Base-by-base conservation (phyloP, 1,140 invertebrate species). In the Whitmania pigra region DNA sequence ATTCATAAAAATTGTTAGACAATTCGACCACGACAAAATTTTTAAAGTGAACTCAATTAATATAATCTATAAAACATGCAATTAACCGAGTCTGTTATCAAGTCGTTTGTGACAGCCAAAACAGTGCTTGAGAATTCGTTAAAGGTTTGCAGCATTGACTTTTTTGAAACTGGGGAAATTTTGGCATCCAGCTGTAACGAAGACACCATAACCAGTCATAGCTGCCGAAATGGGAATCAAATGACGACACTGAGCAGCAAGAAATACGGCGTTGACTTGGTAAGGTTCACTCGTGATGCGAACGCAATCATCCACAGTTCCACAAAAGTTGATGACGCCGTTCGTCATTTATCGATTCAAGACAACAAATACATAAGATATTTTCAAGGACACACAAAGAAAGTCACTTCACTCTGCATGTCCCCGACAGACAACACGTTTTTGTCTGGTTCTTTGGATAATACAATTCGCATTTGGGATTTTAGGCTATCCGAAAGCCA, bases 191-290 rank as follows among this genome's bases (percentile, higher is more conserved):
- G 94, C 78, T 95, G 93, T 78, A 94, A 99, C 84, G 97, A 99
- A 82, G 97, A 99, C 84, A 95, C 97, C 82, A 99, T 99, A 77
- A 92, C 97, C 25, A 97, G 99, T 74, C 99, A 99, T 82, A 96
- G 99, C 80, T 98, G 95, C 82, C 92, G 97, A 81, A 97, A 94
- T 79, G 97, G 96, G 74, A 93, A 90, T 75, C 86, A 83, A 84
- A 84, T 93, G 78, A 87, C 93, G 71, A 94, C 93, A 25, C 88
- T 98, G 2, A 97, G 98, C 83, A 97, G 93, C 73, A 99, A 99
- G 84, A 99, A 99, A 81, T 99, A 99, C 86, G 97, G 97, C 71
- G 96, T 98, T 43, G 94, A 98, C 84, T 82, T 99, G 54, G 97
- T 99, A 77, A 92, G 96, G 80, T 99, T 98, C 79, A 98, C 95